These are phyloP conservation scores for Arctocebus calabarensis DNA, from an alignment of 2,797 vertebrate genomes.

Conservation along the genomic window DNA sequence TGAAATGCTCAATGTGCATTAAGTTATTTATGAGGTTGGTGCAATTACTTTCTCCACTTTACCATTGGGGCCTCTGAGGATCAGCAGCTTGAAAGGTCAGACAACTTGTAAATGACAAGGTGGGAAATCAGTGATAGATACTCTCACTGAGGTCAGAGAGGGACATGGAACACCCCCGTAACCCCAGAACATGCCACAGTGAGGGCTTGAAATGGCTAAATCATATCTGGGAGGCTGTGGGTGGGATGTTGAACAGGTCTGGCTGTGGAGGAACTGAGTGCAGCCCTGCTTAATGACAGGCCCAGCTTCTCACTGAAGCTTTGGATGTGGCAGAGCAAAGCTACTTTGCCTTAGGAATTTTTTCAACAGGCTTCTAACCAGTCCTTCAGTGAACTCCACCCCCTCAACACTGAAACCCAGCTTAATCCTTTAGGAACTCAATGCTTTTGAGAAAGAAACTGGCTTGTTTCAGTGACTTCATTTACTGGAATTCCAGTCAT, in stretches of 20 bases:
- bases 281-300: not conserved
- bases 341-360: not conserved
- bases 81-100: not conserved
- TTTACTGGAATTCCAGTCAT: not conserved
- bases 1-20: not conserved
- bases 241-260: not conserved
- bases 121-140: not conserved
- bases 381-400: not conserved
- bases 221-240: not conserved
- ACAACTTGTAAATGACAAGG: not conserved
- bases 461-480: not conserved
- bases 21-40: not conserved
- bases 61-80: not conserved
- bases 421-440: not conserved
- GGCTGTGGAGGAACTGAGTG: not conserved
- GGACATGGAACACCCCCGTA: not conserved
- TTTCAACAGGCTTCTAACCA: not conserved
- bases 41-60: not conserved
- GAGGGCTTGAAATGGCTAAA: not conserved
- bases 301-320: not conserved
- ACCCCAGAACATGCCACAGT: not conserved
- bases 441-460: not conserved
- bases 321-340: not conserved
- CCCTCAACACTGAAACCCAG: not conserved
- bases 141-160: not conserved